Percentiles rank a stretch among this genome's conserved stretches.
Evolutionary conservation across 2,797 vertebrate genomes (phyloP).

Genomic region (Lophura swinhoii): DNA sequence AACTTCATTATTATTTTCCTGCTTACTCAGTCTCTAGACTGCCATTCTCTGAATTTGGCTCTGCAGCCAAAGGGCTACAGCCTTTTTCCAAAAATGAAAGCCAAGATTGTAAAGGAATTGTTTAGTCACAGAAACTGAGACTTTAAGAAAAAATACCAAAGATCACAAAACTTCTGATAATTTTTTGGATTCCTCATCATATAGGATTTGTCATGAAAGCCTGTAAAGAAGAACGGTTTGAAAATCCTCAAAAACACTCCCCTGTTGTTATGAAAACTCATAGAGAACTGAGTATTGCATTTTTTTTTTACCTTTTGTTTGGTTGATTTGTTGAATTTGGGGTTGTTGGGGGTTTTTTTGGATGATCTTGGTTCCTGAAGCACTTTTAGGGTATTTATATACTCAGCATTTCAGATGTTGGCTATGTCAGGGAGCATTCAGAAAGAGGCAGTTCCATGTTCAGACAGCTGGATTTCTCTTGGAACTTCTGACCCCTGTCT

Average conservation of each 20-base stretch:
- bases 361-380: not conserved
- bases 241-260: constrained; percentile 4
- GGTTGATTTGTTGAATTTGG: not conserved
- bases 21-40: constrained; percentile 38
- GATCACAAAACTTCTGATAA: constrained; percentile 51
- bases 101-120: constrained; percentile 23
- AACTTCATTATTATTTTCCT: not conserved
- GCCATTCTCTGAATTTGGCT: not conserved
- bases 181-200: constrained; percentile 39
- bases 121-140: constrained; percentile 38
- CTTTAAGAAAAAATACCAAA: not conserved
- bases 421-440: not conserved
- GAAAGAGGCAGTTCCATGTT: not conserved
- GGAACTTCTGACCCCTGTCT: not conserved
- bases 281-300: not conserved
- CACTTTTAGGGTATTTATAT: not conserved
- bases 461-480: not conserved
- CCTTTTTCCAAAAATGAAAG: constrained; percentile 36
- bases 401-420: not conserved
- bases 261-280: not conserved
- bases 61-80: constrained; percentile 23
- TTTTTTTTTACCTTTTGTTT: not conserved
- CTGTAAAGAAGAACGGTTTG: not conserved
- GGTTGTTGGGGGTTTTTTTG: not conserved
- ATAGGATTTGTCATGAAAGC: constrained; percentile 1